A percentile compares a stretch with the other conserved stretches of the same genome.
phyloP scores from a whole-genome alignment of 2,888 invertebrate species.

The Nematopogon swammerdamellus region DNA sequence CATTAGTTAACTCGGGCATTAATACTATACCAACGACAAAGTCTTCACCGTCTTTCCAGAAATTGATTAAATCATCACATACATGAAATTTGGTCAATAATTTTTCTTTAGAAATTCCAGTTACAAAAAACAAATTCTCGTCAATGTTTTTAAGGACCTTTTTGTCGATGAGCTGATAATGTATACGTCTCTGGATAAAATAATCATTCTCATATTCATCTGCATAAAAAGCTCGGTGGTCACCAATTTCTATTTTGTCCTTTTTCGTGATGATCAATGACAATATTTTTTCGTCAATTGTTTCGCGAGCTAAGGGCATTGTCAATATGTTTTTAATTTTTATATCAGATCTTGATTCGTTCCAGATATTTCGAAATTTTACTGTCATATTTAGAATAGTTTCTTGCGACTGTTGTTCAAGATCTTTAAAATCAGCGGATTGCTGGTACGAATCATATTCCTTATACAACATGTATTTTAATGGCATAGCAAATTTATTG shows the following conservation, averaged over 20 bases:
- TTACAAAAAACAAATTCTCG: background rate
- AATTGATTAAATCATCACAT: background rate
- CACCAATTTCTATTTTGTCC: background rate
- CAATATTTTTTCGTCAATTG: background rate
- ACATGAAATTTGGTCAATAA: background rate
- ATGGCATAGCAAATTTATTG: too few species aligned
- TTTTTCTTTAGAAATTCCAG: background rate
- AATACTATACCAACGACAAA: background rate
- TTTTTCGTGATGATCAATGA: background rate
- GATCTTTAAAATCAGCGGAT: background rate
- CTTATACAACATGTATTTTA: too few species aligned
- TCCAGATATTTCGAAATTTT: background rate
- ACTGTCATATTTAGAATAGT: background rate
- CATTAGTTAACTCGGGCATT: background rate
- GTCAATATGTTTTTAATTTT: background rate
- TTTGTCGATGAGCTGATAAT: too few species aligned
- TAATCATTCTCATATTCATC: background rate
- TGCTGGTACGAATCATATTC: too few species aligned
- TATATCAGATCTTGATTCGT: background rate
- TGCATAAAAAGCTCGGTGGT: background rate
- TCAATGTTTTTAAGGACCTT: background rate
- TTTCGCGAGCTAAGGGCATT: background rate
- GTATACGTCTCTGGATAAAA: background rate
- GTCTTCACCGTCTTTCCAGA: background rate
- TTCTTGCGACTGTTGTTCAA: background rate